These are phyloP conservation scores for Falco cherrug DNA, from an alignment of 2,797 vertebrate species.

Conservation along the genomic window DNA sequence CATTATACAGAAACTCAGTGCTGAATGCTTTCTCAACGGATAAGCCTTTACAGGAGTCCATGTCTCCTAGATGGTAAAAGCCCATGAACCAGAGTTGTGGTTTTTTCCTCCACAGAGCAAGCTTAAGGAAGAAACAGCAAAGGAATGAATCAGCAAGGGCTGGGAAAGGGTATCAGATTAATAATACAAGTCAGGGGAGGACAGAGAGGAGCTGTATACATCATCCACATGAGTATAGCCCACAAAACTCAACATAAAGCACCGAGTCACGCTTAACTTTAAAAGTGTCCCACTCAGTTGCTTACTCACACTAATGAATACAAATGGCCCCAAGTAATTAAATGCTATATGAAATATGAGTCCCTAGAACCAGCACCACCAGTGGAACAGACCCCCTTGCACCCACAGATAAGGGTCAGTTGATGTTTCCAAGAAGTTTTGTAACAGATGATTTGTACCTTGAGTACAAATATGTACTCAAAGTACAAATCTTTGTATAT, in stretches of 20 bases:
- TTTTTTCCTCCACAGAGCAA: neutral
- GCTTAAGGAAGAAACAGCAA: neutral
- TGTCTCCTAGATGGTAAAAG: neutral
- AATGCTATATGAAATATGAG: neutral
- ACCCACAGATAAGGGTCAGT: too few species aligned
- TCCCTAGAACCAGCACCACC: neutral
- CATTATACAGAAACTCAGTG: fast-evolving
- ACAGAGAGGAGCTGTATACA: neutral
- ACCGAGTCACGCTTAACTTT: neutral
- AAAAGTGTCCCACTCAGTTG: neutral
- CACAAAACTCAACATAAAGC: neutral
- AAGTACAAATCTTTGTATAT: too few species aligned
- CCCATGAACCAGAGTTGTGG: neutral
- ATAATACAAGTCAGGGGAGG: neutral
- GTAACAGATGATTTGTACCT: neutral
- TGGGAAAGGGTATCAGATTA: neutral
- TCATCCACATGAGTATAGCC: neutral
- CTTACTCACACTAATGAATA: neutral
- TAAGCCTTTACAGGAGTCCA: neutral
- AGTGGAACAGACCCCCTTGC: neutral
- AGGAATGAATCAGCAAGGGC: neutral
- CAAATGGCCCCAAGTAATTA: neutral
- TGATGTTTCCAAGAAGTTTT: neutral
- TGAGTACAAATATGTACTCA: neutral
- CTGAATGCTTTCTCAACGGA: neutral